Evolutionary conservation across 2,113 vertebrate genomes (phyloP).

Genomic region (Chaenocephalus aceratus): DNA sequence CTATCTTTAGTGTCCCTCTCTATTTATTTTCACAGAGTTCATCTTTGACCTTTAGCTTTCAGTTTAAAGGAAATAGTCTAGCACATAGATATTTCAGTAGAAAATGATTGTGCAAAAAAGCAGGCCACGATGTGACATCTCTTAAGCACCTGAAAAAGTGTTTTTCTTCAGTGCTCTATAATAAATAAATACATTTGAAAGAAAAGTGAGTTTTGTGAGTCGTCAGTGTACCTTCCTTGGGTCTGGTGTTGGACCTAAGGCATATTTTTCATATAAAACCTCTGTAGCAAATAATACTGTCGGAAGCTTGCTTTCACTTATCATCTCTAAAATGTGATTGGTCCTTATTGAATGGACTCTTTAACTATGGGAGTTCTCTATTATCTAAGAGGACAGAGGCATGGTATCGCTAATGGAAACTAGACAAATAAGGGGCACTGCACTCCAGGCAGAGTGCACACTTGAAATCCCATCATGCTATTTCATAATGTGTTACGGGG

Average conservation of each 20-base stretch:
- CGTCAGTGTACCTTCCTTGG: neutral
- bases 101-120: neutral
- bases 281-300: neutral
- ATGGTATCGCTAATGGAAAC: conserved; percentile 41
- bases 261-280: neutral
- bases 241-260: neutral
- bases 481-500: conserved; percentile 4
- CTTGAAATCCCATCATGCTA: conserved; percentile 53
- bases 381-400: conserved; percentile 30
- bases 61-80: neutral
- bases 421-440: conserved; percentile 26
- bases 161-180: neutral
- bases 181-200: too few relatives aligned
- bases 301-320: neutral
- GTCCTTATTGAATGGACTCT: conserved; percentile 7
- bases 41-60: neutral
- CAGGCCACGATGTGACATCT: too few relatives aligned
- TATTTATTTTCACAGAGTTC: neutral
- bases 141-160: neutral
- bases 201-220: neutral
- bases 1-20: neutral
- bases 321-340: conserved; percentile 25
- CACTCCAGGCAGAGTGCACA: conserved; percentile 28
- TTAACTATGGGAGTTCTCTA: conserved; percentile 12
- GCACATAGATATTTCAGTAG: neutral